Conservation (phyloP, 92 coral and sea anemone genomes). For the Virgularia gustaviana region DNA sequence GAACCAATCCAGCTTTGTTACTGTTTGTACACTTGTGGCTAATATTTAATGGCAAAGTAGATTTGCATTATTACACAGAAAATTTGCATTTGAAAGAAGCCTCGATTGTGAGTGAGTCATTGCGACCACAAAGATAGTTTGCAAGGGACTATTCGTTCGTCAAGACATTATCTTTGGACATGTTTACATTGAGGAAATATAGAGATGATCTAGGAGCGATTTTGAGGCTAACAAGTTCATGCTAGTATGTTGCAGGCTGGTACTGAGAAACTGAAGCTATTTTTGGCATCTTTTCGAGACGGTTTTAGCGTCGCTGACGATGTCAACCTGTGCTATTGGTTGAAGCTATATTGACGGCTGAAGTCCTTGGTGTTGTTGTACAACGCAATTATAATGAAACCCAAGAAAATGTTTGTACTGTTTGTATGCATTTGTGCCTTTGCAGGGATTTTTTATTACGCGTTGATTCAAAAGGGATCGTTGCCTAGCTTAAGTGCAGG, state of each 20-base stretch:
- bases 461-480: not conserved
- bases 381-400: too few relatives aligned
- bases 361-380: too few relatives aligned
- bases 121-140: not conserved
- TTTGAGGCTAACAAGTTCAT: not conserved
- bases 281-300: too few relatives aligned
- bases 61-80: slow-evolving; percentile 23
- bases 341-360: too few relatives aligned
- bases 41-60: slow-evolving; percentile 5
- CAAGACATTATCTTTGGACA: not conserved
- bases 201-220: not conserved
- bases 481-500: not conserved
- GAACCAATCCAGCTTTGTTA: too few relatives aligned
- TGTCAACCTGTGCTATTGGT: too few relatives aligned
- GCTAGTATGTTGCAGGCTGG: too few relatives aligned
- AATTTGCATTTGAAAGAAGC: slow-evolving; percentile 35
- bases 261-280: too few relatives aligned
- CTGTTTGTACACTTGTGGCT: slow-evolving; percentile 16
- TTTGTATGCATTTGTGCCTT: slow-evolving; percentile 16
- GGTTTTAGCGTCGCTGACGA: too few relatives aligned
- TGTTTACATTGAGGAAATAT: slow-evolving; percentile 18
- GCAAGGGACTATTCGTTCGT: slow-evolving; percentile 4
- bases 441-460: slow-evolving; percentile 14
- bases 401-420: not conserved
- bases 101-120: not conserved